A percentile compares a stretch with the other conserved stretches of the same genome.
These are phyloP conservation scores for Euzetes globulus DNA, from an alignment of 2,888 invertebrate genomes.

Conservation along the genomic window DNA sequence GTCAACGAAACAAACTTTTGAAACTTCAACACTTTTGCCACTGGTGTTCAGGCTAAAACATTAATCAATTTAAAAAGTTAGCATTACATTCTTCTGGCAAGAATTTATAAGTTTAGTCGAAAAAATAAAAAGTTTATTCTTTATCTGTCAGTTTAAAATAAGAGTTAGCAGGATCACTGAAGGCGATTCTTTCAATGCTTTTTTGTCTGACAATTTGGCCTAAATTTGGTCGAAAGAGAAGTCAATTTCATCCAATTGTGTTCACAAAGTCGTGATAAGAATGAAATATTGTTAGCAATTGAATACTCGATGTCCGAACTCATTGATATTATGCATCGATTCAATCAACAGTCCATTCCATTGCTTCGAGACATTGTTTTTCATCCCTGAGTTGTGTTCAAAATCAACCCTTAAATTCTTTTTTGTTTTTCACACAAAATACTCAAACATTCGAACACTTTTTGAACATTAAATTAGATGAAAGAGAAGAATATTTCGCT, in stretches of 20 bases:
- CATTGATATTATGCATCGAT: slow-evolving; percentile 28
- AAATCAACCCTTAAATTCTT: neutral
- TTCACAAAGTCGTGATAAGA: slow-evolving; percentile 24
- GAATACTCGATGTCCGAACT: slow-evolving; percentile 3
- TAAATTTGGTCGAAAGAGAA: slow-evolving; percentile 3
- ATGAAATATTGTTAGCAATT: slow-evolving; percentile 5
- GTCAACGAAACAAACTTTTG: no score
- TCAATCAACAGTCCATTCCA: slow-evolving; percentile 25
- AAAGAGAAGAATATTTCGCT: neutral
- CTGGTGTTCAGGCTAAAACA: no score
- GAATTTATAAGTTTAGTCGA: no score
- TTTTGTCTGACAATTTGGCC: neutral
- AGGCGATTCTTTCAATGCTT: neutral
- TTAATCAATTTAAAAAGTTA: no score
- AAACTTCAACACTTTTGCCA: no score
- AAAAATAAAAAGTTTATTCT: no score
- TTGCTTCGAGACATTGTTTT: slow-evolving; percentile 15
- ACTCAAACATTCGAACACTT: slow-evolving; percentile 7
- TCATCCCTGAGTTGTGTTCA: slow-evolving; percentile 4
- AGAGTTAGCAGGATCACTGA: no score
- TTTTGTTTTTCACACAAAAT: neutral
- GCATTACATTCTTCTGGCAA: no score
- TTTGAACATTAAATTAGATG: neutral
- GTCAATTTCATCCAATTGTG: slow-evolving; percentile 17
- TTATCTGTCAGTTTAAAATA: no score